phyloP scores from a whole-genome alignment of 2,888 invertebrate species.

The Amphiduros pacificus region DNA sequence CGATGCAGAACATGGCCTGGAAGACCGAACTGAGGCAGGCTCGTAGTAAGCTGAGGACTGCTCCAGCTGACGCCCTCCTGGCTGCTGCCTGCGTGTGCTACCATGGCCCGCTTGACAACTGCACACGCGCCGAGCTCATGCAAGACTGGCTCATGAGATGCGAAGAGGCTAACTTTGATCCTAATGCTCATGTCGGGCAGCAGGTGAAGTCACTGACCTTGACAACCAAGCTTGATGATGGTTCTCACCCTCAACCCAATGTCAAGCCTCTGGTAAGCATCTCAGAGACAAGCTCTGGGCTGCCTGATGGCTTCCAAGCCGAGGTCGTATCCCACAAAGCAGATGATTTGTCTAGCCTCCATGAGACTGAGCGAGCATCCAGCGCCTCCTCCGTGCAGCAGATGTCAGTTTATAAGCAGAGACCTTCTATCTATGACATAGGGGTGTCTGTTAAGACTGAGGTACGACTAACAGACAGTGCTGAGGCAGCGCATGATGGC shows the following conservation, averaged over 20 bases:
- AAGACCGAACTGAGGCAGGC: slow-evolving; percentile 47
- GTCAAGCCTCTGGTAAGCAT: no score
- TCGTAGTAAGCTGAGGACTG: slow-evolving; percentile 41
- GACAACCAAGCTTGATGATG: no score
- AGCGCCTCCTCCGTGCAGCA: slow-evolving; percentile 14
- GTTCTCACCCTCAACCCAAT: no score
- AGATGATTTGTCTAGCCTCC: slow-evolving; percentile 13
- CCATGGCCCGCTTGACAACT: slow-evolving; percentile 53
- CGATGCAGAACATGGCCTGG: slow-evolving; percentile 53
- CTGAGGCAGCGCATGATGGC: slow-evolving; percentile 4
- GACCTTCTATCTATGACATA: slow-evolving; percentile 24
- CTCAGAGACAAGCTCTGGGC: no score
- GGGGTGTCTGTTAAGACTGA: slow-evolving; percentile 18
- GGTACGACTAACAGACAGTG: slow-evolving; percentile 8
- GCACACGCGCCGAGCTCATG: slow-evolving; percentile 42
- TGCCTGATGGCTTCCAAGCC: no score
- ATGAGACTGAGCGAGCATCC: slow-evolving; percentile 14
- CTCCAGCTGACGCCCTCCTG: slow-evolving; percentile 53
- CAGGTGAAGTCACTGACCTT: no score
- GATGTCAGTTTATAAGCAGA: slow-evolving; percentile 18
- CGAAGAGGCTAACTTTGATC: background rate
- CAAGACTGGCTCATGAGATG: slow-evolving; percentile 51
- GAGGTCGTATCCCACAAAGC: slow-evolving; percentile 1
- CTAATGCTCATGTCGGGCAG: background rate
- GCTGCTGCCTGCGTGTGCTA: slow-evolving; percentile 53